A percentile compares a stretch with the other conserved stretches of the same genome.
Conservation (phyloP, 2,888 invertebrate genomes). For the Operophtera brumata region DNA sequence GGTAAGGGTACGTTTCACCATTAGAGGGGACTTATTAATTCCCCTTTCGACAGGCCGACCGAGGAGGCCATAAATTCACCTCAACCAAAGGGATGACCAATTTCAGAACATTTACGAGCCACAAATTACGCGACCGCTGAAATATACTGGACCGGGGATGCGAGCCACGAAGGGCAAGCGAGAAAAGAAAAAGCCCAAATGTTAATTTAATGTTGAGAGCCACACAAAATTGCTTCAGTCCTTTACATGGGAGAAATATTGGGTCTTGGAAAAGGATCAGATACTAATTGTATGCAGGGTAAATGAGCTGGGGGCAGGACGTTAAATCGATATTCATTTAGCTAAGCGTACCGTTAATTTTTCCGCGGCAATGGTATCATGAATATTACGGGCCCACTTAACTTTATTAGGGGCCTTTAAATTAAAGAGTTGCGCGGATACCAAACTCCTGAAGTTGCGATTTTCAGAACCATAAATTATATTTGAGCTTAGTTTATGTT, state of each 20-base stretch:
- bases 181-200: constrained; percentile 75
- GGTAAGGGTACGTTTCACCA: constrained; percentile 80
- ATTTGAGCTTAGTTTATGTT: too few species aligned
- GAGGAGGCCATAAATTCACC: constrained; percentile 80
- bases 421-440: constrained; percentile 20
- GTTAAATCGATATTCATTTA: constrained; percentile 73
- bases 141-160: constrained; percentile 74
- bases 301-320: constrained; percentile 63
- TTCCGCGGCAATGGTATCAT: constrained; percentile 61
- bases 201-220: constrained; percentile 78
- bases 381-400: constrained; percentile 57
- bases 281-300: constrained; percentile 76
- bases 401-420: constrained; percentile 36
- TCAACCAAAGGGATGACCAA: constrained; percentile 81
- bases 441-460: background rate
- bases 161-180: constrained; percentile 60
- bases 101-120: constrained; percentile 81
- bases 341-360: constrained; percentile 68
- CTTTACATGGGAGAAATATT: constrained; percentile 71
- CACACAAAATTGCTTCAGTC: constrained; percentile 73
- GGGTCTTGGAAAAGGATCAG: constrained; percentile 62
- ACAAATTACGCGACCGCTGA: constrained; percentile 80
- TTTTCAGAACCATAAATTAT: too few species aligned
- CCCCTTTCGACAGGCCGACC: constrained; percentile 80
- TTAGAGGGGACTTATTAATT: constrained; percentile 81